Conservation (phyloP, 2,888 invertebrate species). For the Drosophila fulvimacula region DNA sequence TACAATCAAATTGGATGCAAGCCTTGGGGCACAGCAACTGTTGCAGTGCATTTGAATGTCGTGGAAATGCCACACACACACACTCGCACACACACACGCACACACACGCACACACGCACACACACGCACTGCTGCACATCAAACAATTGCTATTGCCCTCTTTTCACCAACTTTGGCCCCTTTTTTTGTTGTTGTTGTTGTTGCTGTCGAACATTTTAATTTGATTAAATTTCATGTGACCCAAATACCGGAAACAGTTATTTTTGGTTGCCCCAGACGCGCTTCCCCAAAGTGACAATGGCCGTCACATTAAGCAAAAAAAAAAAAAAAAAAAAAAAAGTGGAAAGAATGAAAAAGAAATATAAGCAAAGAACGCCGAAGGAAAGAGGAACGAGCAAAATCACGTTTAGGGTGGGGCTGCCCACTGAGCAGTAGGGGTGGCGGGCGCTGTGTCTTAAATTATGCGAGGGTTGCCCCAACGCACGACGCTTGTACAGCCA, state of each 20-base stretch:
- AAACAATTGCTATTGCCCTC: slow-evolving; percentile 56
- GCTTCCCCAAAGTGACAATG: slow-evolving; percentile 71
- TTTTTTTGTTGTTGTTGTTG: slow-evolving; percentile 22
- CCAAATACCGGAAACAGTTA: slow-evolving; percentile 80
- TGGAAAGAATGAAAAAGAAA: neutral
- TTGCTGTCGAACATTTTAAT: slow-evolving; percentile 79
- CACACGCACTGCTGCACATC: slow-evolving; percentile 47
- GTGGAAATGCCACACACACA: slow-evolving; percentile 37
- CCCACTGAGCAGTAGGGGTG: slow-evolving; percentile 10
- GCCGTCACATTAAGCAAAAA: slow-evolving; percentile 66
- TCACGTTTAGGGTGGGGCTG: slow-evolving; percentile 37
- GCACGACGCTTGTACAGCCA: slow-evolving; percentile 37
- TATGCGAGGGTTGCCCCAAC: slow-evolving; percentile 47
- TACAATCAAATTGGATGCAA: slow-evolving; percentile 61
- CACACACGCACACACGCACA: slow-evolving; percentile 15
- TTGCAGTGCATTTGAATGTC: slow-evolving; percentile 49
- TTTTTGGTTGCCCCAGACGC: slow-evolving; percentile 75
- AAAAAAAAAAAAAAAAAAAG: neutral
- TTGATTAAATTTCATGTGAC: slow-evolving; percentile 82
- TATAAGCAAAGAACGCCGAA: slow-evolving; percentile 9
- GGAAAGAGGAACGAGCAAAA: slow-evolving; percentile 32
- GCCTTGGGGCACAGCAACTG: slow-evolving; percentile 56
- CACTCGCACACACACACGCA: slow-evolving; percentile 6
- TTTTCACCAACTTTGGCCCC: slow-evolving; percentile 44
- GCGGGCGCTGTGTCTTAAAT: slow-evolving; percentile 23